Conservation (phyloP, 2,113 vertebrate genomes). For the Calyptomena viridis region DNA sequence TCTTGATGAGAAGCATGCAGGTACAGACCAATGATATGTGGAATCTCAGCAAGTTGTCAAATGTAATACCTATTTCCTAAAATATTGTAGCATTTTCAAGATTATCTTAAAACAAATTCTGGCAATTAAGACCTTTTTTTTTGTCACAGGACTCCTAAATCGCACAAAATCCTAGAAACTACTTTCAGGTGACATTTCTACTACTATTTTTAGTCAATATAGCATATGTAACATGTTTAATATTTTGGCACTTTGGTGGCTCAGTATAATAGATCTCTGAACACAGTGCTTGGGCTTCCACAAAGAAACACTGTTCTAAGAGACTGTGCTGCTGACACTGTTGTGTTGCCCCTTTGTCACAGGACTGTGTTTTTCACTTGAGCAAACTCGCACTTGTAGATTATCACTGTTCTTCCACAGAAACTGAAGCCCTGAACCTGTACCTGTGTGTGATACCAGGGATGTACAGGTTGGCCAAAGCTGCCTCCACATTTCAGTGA, state of each 20-base stretch:
- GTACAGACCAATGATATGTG: neutral
- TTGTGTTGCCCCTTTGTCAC: neutral
- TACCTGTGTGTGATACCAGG: neutral
- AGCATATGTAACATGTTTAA: conserved; percentile 20
- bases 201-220: conserved; percentile 54
- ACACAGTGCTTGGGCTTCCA: conserved; percentile 53
- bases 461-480: neutral
- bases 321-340: neutral
- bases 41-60: conserved; percentile 37
- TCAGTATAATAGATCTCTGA: conserved; percentile 5
- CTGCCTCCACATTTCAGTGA: neutral
- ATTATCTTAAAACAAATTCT: conserved; percentile 49
- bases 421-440: neutral
- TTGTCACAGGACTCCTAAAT: conserved; percentile 64
- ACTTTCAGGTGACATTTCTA: conserved; percentile 63
- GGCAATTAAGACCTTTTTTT: conserved; percentile 65
- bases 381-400: neutral
- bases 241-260: conserved; percentile 11
- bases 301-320: conserved; percentile 3
- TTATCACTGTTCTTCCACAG: neutral
- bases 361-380: neutral
- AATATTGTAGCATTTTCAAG: conserved; percentile 52
- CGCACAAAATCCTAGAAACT: conserved; percentile 57
- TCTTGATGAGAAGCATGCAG: conserved; percentile 1
- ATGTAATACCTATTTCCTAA: conserved; percentile 36